Base-by-base conservation (phyloP, 2,113 vertebrate genomes). In the Gadus chalcogrammus region DNA sequence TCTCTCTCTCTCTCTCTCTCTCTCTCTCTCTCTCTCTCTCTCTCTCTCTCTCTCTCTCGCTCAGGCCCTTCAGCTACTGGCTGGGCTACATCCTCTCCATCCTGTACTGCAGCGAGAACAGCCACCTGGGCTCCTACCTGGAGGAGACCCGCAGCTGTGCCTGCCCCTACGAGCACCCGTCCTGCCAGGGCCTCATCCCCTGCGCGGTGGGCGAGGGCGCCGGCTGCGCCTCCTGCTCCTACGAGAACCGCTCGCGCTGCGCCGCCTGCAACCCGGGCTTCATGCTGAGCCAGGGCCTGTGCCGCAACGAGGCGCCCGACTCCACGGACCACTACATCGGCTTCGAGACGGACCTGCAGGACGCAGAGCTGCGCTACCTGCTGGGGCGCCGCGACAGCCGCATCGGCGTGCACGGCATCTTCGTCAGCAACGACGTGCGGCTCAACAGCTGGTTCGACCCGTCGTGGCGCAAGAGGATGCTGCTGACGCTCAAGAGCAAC, bases 401-500 rank as follows among this genome's bases (percentile, higher is more conserved):
- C 72, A 92, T 94, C 75, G 69, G 87, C 75, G 87, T 93, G 24
- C 92, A 93, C 0, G 92, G 91, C 35, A 92, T 93, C 84, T 94
- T 94, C n/a, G 91, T 94, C 74, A 94, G 93, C 88, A 94, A 93
- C 22, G 93, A 94, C 17, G 92, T 94, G 71, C 77, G 91, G 68
- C 88, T 94, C 20, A 93, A 92, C 66, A 93, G 84, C 81, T 94
- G 93, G 93, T 94, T 94, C n/a, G 93, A 94, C 78, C 93, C 93
- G 2, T 92, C 91, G 0, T 94, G 92, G 92, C 84, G 93, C 71
- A 93, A 94, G 81, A 87, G 93, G 77, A 94, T 93, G 92, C 81
- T 94, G 74, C 88, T 94, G 76, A 94, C 93, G 0, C 84, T 94
- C 67, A 94, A 93, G 72, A 94, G 93, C 81, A 94, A 94, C 82